These are phyloP conservation scores for Fabriciana adippe DNA, from an alignment of 2,888 invertebrate species.

Conservation along the genomic window DNA sequence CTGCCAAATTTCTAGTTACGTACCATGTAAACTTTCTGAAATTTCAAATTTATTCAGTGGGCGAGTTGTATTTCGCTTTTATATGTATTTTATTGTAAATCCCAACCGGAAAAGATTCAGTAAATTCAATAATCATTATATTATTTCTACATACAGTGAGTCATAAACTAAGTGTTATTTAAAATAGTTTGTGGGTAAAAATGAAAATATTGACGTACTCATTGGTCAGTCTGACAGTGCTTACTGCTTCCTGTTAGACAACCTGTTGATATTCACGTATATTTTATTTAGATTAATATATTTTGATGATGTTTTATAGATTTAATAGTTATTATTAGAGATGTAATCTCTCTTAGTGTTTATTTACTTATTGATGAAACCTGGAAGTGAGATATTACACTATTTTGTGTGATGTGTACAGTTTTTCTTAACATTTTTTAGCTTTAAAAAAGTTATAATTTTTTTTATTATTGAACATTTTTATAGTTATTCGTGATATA, in stretches of 20 bases:
- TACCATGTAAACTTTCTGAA: no score
- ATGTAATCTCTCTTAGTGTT: background rate
- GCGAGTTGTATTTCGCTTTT: no score
- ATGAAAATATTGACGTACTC: conserved; percentile 9
- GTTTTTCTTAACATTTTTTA: background rate
- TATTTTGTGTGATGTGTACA: background rate
- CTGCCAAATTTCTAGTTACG: no score
- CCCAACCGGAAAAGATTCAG: conserved; percentile 3
- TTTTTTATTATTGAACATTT: no score
- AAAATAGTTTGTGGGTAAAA: conserved; percentile 14
- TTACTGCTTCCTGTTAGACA: background rate
- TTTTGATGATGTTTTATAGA: conserved; percentile 1
- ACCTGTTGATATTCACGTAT: background rate
- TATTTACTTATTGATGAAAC: background rate
- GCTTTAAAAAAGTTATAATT: background rate
- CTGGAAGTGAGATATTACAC: background rate
- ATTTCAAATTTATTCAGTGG: no score
- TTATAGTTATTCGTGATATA: no score
- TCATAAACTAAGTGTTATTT: conserved; percentile 1
- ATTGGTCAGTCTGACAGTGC: background rate
- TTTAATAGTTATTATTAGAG: conserved; percentile 1
- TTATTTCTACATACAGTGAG: background rate
- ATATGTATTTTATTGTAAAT: background rate
- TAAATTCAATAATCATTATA: background rate
- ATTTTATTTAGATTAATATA: conserved; percentile 12